phyloP scores from a whole-genome alignment of 2,888 invertebrate species.

The Buathra laborator region DNA sequence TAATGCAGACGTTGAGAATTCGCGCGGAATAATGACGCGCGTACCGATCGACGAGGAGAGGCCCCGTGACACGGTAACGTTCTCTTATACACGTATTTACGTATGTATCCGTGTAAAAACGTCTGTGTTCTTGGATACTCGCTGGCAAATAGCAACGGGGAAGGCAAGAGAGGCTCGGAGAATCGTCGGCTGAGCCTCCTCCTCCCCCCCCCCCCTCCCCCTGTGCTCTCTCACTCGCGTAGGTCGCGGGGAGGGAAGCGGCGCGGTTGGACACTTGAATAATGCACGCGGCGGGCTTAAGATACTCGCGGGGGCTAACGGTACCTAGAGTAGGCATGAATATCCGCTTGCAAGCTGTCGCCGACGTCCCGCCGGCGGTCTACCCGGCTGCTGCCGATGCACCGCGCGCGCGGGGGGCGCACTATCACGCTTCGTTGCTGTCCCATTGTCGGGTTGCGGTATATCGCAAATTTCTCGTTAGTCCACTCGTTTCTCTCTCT shows the following conservation, averaged over 20 bases:
- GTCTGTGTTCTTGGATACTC: conserved; percentile 45
- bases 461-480: conserved; percentile 73
- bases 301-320: conserved; percentile 75
- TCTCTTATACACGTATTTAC: conserved; percentile 40
- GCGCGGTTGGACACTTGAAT: conserved; percentile 66
- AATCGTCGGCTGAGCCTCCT: conserved; percentile 12
- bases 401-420: background rate
- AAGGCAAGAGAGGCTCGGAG: conserved; percentile 50
- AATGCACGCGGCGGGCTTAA: conserved; percentile 62
- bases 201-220: conserved; percentile 8
- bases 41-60: conserved; percentile 55
- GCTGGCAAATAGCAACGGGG: conserved; percentile 50
- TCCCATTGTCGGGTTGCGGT: conserved; percentile 73
- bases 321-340: conserved; percentile 82
- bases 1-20: conserved; percentile 26
- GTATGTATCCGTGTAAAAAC: conserved; percentile 43
- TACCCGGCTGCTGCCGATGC: conserved; percentile 42
- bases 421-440: conserved; percentile 16
- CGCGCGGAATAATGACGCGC: conserved; percentile 46
- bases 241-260: conserved; percentile 66
- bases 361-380: conserved; percentile 60
- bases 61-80: conserved; percentile 72
- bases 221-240: conserved; percentile 11
- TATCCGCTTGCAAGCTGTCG: conserved; percentile 84
- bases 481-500: conserved; percentile 13